Evolutionary conservation across 2,888 invertebrate genomes (phyloP), one percentile per base, ranked within the genome.

Genomic region (Lasioglossum marginatum): DNA sequence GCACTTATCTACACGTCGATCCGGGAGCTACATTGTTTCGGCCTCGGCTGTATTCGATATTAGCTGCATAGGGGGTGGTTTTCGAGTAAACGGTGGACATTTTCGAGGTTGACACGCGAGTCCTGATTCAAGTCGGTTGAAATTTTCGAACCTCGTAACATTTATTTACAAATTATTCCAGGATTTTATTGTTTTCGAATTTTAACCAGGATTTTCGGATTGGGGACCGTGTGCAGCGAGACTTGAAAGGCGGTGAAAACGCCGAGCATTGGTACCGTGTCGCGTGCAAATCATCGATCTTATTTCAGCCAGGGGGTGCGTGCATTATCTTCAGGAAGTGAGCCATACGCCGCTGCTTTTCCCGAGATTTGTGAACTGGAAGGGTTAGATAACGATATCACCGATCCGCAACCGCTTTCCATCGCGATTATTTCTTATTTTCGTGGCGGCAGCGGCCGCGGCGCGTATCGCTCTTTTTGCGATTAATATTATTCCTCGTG

Each of bases 281-380:
- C 43, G 83, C 87, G 83, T 81, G 87, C 81, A 71, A 82, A 85
- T 79, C 79, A 87, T 87, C 88, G 87, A 82, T 71, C 82, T 87
- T 85, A 79, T 85, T 88, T 81, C 84, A 87, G 76, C 74, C 57
- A 77, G 34, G 52, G 63, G 79, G 83, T 81, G 87, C 87, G 87
- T 86, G 87, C 81, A 87, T 79, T 87, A 87, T 87, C 87, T 81
- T n/a, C 86, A 78, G 87, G 87, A 87, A 87, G 87, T 81, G 83
- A 86, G 74, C 77, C 86, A 79, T 77, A 77, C 86, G 79, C 81
- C 66, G 75, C 40, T 74, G 86, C 80, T 83, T 87, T 86, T 83
- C 83, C 79, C 71, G 77, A 81, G 86, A 87, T 87, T 86, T 81
- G 74, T 79, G 71, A 86, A 86, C 86, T 86, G 87, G 87, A 87